These are phyloP conservation scores for Euwallacea fornicatus DNA, from an alignment of 1,140 invertebrate species.

Conservation along the genomic window DNA sequence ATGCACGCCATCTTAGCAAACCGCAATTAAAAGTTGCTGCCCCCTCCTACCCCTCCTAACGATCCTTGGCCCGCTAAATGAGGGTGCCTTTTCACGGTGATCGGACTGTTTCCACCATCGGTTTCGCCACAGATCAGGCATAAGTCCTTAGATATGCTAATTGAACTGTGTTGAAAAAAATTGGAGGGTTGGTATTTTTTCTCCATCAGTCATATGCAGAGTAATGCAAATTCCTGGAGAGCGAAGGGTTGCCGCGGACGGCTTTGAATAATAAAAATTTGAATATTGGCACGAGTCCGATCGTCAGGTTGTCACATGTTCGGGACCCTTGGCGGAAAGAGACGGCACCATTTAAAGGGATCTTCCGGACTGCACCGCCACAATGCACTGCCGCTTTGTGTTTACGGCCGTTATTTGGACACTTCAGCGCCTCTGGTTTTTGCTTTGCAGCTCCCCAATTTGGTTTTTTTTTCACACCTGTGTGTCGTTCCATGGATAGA, in stretches of 20 bases:
- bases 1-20: slow-evolving; percentile 55
- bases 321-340: slow-evolving; percentile 15
- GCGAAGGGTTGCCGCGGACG: too few relatives aligned
- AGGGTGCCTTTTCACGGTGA: slow-evolving; percentile 10
- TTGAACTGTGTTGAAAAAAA: too few relatives aligned
- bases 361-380: slow-evolving; percentile 18
- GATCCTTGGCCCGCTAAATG: slow-evolving; percentile 24
- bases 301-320: too few relatives aligned
- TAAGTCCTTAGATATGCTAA: too few relatives aligned
- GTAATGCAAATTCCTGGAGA: too few relatives aligned
- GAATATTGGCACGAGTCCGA: background rate
- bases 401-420: slow-evolving; percentile 40
- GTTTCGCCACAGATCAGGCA: background rate
- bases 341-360: background rate
- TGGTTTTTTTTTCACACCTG: slow-evolving; percentile 33
- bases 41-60: slow-evolving; percentile 31
- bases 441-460: background rate
- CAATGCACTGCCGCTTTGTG: slow-evolving; percentile 24
- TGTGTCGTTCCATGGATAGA: slow-evolving; percentile 4
- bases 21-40: slow-evolving; percentile 53
- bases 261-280: background rate
- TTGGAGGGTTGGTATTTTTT: too few relatives aligned
- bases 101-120: slow-evolving; percentile 25
- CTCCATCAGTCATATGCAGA: too few relatives aligned
- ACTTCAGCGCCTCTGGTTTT: slow-evolving; percentile 33